Evolutionary conservation across 1,140 invertebrate genomes (phyloP), one percentile per base, ranked within the genome.

Genomic region (Drosophila santomea): DNA sequence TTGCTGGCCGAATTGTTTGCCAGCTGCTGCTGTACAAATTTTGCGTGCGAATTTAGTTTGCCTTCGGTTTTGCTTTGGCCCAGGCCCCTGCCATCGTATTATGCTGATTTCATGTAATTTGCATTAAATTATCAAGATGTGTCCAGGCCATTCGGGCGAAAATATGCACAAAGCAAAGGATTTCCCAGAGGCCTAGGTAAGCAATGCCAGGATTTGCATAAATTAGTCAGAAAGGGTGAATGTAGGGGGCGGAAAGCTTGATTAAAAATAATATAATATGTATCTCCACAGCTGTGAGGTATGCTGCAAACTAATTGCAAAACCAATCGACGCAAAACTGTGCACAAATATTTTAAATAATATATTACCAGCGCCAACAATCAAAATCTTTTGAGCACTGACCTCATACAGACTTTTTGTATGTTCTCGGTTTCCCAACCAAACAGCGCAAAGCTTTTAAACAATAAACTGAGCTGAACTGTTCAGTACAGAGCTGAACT

Each of bases 111-210:
- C 75, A 58, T 63, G 77, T 85, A 85, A 85, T 85, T 85, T 85
- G 81, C 81, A 85, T 85, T 80, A 78, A 80, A 85, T 85, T 85
- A 85, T 85, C 81, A 77, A 85, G 74, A 78, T 85, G 80, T 66
- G 64, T 59, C 72, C 62, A 61, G 73, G 68, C 74, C 68, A 45
- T 78, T 84, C 17, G 59, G 63, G 73, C 68, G 77, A 67, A 69
- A 74, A 72, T 79, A 73, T 74, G 69, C 54, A 79, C 71, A 74
- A 58, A 59, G 67, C 55, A 55, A 64, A 62, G 41, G 48, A 45
- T 55, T 58, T 71, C 66, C 68, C 68, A 8, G 36, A 47, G 68
- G 68, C 67, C 51, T 50, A 41, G 51, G 67, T 56, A 55, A 71
- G 36, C 51, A 39, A 55, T 52, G 51, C 54, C 35, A 50, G 50